Conservation (phyloP, 1,140 invertebrate species). For the Drosophila lowei region DNA sequence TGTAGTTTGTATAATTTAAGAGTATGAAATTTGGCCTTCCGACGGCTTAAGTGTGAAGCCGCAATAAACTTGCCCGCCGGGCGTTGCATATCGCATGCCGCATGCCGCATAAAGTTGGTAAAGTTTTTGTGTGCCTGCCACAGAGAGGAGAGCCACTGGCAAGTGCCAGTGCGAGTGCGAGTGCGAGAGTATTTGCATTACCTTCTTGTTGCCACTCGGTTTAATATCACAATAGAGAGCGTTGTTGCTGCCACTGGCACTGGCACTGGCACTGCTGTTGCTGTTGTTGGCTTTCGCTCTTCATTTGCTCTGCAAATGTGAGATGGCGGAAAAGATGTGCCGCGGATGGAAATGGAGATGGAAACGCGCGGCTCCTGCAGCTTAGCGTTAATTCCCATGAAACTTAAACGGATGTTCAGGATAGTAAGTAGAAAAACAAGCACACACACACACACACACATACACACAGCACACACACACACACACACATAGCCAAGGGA, state of each 20-base stretch:
- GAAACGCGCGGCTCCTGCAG: slow-evolving; percentile 48
- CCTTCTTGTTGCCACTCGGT: slow-evolving; percentile 62
- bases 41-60: slow-evolving; percentile 5
- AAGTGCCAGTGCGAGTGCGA: too few species aligned
- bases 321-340: slow-evolving; percentile 18
- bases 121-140: slow-evolving; percentile 20
- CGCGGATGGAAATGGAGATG: slow-evolving; percentile 9
- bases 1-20: slow-evolving; percentile 3
- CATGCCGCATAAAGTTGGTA: slow-evolving; percentile 25
- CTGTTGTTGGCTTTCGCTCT: slow-evolving; percentile 9
- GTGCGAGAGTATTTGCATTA: slow-evolving; percentile 62
- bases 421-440: slow-evolving; percentile 26
- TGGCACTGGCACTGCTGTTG: not conserved
- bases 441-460: slow-evolving; percentile 23
- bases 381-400: slow-evolving; percentile 75
- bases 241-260: slow-evolving; percentile 5
- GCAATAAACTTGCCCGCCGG: slow-evolving; percentile 14
- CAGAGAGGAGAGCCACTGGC: not conserved
- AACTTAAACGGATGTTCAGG: slow-evolving; percentile 54
- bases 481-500: slow-evolving; percentile 37
- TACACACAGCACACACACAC: not conserved
- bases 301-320: slow-evolving; percentile 45
- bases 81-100: slow-evolving; percentile 23
- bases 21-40: not conserved
- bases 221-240: slow-evolving; percentile 63